These are phyloP conservation scores for Styela clava DNA, from an alignment of 23 tunicate genomes.

Conservation along the genomic window DNA sequence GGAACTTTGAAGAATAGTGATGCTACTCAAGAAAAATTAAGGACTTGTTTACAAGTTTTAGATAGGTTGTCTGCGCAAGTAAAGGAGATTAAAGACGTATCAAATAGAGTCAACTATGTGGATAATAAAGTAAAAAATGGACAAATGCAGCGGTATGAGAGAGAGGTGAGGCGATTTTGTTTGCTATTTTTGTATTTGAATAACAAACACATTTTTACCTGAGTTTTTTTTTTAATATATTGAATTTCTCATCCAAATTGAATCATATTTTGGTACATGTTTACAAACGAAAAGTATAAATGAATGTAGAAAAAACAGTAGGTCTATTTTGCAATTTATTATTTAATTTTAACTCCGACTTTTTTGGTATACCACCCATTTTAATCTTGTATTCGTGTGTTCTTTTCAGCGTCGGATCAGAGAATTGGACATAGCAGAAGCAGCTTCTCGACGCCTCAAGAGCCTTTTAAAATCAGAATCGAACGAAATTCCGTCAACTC, in stretches of 20 bases:
- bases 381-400: too few species aligned
- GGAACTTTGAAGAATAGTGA: neutral
- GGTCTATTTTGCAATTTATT: too few species aligned
- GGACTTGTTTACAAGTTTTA: conserved; percentile 9
- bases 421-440: conserved; percentile 4
- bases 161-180: too few species aligned
- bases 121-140: conserved; percentile 5
- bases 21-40: conserved; percentile 8
- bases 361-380: too few species aligned
- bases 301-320: too few species aligned
- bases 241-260: too few species aligned
- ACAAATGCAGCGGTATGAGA: neutral
- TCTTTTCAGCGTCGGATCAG: conserved; percentile 7
- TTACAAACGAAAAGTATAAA: too few species aligned
- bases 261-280: too few species aligned
- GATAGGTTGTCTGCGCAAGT: conserved; percentile 26
- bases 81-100: conserved; percentile 22
- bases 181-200: too few species aligned
- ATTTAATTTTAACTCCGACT: too few species aligned
- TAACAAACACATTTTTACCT: too few species aligned
- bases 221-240: too few species aligned
- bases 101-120: conserved; percentile 5
- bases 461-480: neutral
- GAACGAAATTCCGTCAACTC: neutral
- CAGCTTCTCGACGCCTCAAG: conserved; percentile 5